Base-by-base conservation (phyloP, 2,797 vertebrate species). In the Natrix natrix region DNA sequence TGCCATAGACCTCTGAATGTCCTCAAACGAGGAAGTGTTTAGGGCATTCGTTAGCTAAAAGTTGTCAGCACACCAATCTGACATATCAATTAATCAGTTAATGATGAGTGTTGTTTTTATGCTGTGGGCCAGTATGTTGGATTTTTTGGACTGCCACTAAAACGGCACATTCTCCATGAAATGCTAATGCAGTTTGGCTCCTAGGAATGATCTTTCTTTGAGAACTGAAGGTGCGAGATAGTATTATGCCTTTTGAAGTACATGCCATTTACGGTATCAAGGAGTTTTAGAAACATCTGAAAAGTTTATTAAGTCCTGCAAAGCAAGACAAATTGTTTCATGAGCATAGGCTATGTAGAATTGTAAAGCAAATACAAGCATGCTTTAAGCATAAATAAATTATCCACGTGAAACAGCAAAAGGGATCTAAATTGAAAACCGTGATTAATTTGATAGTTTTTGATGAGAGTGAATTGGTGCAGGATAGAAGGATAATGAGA, bases 221-320 rank as follows among this genome's bases (percentile, higher is more conserved):
- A 86, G 87, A 69, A 48, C 59, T 52, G 60, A 90, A 87, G 52
- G n/a, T n/a, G n/a, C 37, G 32, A 93, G 78, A 87, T 90, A 43
- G 32, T 74, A 93, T 94, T 94, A 94, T 95, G 93, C 93, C 96
- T 96, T 95, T 95, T 96, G 92, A 94, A 96, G 93, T 92, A 92
- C 87, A 90, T 94, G 94, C 87, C 96, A 95, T 96, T 93, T 96
- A 78, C 7, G 17, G 32, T 78, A 95, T 94, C 96, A 90, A 96
- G 93, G 95, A 95, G 95, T 94, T 93, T 93, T 95, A 95, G 95
- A 95, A 96, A 96, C 20, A 61, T 96, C 96, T 94, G 94, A 96
- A 96, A 87, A 87, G 28, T 63, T 61, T 92, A 1, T 63, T 90
- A 92, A 90, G 48, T 92, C 57, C 59, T 43, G 32, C 37, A 61